Conservation (phyloP, 35 echinoderm and acorn worm species). For the Amphiura filiformis region DNA sequence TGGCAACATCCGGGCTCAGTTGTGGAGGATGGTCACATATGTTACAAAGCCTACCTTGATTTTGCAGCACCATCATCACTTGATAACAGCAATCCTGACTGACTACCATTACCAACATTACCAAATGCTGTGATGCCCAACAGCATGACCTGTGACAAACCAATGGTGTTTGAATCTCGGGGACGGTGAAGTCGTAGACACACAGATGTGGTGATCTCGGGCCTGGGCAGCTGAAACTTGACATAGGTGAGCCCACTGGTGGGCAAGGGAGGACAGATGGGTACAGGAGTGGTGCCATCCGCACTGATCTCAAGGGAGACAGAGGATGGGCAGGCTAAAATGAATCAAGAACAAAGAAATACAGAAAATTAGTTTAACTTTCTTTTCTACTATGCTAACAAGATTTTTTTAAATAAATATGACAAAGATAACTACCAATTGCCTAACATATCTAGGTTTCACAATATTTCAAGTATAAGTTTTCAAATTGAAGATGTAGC, state of each 20-base stretch:
- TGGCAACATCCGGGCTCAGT: too few species aligned
- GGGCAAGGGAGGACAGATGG: constrained; percentile 82
- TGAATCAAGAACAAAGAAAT: constrained; percentile 1
- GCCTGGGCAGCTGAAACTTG: constrained; percentile 66
- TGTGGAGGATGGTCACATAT: too few species aligned
- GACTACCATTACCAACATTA: constrained; percentile 5
- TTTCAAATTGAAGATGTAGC: too few species aligned
- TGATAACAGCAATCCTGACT: not conserved
- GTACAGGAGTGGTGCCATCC: constrained; percentile 61
- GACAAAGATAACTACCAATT: too few species aligned
- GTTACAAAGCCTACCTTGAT: constrained; percentile 22
- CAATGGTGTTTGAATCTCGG: constrained; percentile 74
- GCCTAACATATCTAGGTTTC: too few species aligned
- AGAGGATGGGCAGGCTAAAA: constrained; percentile 74
- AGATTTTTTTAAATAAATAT: too few species aligned
- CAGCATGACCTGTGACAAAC: constrained; percentile 82
- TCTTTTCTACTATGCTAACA: too few species aligned
- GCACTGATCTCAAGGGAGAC: constrained; percentile 86
- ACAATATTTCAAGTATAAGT: too few species aligned
- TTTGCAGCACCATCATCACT: constrained; percentile 32
- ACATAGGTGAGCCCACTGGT: constrained; percentile 88
- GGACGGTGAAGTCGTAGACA: constrained; percentile 77
- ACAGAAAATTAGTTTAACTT: too few species aligned
- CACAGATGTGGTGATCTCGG: constrained; percentile 66
- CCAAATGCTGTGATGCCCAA: constrained; percentile 83